phyloP scores from a whole-genome alignment of 2,888 invertebrate genomes.

The Lasioglossum calceatum region DNA sequence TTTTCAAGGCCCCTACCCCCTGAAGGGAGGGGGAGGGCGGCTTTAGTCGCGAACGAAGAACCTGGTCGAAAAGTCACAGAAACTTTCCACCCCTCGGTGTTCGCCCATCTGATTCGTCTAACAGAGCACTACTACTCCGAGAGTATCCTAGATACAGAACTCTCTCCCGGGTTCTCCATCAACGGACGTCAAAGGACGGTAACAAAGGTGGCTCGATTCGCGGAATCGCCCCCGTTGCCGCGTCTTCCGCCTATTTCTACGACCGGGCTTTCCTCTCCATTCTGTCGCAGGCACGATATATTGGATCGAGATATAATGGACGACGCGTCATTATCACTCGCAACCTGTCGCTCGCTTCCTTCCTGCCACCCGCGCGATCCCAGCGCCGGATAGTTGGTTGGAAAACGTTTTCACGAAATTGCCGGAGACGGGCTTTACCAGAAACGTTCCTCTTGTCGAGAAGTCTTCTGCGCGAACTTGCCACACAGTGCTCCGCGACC shows the following conservation, averaged over 20 bases:
- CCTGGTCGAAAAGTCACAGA: conserved; percentile 28
- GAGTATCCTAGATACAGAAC: conserved; percentile 19
- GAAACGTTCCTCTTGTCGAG: not conserved
- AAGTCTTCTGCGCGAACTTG: not conserved
- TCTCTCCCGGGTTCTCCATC: conserved; percentile 20
- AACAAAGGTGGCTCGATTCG: conserved; percentile 72
- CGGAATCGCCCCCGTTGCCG: conserved; percentile 38
- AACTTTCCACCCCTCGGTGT: conserved; percentile 3
- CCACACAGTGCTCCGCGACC: not conserved
- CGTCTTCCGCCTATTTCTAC: conserved; percentile 26
- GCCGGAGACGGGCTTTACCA: not conserved
- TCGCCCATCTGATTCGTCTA: conserved; percentile 8
- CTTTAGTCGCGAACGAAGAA: conserved; percentile 10
- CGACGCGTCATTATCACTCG: conserved; percentile 67
- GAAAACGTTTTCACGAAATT: conserved; percentile 4
- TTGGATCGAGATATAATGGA: conserved; percentile 68
- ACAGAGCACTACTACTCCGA: conserved; percentile 28
- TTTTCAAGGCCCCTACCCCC: conserved; percentile 35
- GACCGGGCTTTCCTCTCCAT: conserved; percentile 13
- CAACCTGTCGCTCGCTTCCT: conserved; percentile 52
- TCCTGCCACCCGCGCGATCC: conserved; percentile 31
- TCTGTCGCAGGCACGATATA: conserved; percentile 51
- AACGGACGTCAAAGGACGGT: conserved; percentile 72
- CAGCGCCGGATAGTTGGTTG: not conserved
- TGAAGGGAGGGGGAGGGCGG: too few species aligned